Conservation (phyloP, 2,113 vertebrate genomes). For the Oreocharis arfaki region DNA sequence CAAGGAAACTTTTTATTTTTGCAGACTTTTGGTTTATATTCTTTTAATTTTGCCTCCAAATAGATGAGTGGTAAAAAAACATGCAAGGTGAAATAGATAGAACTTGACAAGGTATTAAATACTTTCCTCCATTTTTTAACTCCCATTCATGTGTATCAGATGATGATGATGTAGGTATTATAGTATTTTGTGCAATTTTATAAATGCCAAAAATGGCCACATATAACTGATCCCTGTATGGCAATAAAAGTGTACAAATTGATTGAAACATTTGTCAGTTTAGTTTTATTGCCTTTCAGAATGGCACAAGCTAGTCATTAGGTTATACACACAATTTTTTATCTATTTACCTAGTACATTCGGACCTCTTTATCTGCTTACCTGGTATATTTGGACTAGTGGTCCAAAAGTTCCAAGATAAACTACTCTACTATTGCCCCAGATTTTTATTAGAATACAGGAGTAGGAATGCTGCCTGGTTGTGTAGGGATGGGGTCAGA, state of each 20-base stretch:
- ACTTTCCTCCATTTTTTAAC: background rate
- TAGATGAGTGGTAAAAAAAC: background rate
- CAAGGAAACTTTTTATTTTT: background rate
- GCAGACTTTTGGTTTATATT: background rate
- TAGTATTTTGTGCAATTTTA: background rate
- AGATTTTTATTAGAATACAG: background rate
- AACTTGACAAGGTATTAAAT: background rate
- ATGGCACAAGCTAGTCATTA: background rate
- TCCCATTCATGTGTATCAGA: background rate
- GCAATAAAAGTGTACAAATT: background rate
- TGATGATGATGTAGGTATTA: background rate
- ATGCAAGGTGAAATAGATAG: background rate
- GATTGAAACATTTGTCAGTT: background rate
- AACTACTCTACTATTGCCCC: background rate
- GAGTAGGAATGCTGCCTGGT: background rate
- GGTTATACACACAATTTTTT: background rate
- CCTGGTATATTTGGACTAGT: background rate
- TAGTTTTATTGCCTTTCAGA: background rate
- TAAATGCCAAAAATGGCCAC: background rate
- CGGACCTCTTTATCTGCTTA: background rate
- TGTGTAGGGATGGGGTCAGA: background rate
- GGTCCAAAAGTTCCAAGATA: background rate
- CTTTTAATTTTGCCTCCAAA: background rate
- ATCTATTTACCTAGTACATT: background rate
- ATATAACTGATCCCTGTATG: background rate